Conservation (phyloP, 1,140 invertebrate genomes). For the Heliconius hermathena region DNA sequence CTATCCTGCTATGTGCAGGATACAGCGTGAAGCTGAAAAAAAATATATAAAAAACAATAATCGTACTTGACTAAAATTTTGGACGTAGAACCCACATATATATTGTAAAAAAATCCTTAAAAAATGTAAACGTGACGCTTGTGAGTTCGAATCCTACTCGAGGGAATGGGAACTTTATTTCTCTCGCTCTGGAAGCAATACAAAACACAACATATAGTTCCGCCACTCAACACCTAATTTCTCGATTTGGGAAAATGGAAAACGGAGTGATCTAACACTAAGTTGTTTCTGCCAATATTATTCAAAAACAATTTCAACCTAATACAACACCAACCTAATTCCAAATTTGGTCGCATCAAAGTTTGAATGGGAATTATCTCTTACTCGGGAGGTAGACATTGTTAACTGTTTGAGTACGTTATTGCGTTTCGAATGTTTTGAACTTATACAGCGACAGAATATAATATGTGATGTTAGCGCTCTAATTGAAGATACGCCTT, state of each 20-base stretch:
- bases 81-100: no score
- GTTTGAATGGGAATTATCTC: slow-evolving; percentile 5
- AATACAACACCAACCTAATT: background rate
- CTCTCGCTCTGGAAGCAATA: no score
- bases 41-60: no score
- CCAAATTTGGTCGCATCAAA: slow-evolving; percentile 4
- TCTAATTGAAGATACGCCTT: background rate
- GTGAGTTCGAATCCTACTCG: no score
- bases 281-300: no score
- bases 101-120: no score
- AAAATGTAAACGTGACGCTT: no score
- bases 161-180: no score
- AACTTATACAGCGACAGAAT: background rate
- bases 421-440: background rate
- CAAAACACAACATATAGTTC: background rate
- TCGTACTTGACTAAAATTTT: no score
- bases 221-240: background rate
- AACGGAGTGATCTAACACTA: background rate
- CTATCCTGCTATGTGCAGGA: no score
- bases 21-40: no score
- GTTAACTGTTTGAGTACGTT: slow-evolving; percentile 6
- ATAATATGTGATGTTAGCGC: background rate
- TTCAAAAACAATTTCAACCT: background rate
- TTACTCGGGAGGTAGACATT: background rate
- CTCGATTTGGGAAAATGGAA: background rate